Evolutionary conservation across 2,797 vertebrate genomes (phyloP).

Genomic region (Sphaeramia orbicularis): DNA sequence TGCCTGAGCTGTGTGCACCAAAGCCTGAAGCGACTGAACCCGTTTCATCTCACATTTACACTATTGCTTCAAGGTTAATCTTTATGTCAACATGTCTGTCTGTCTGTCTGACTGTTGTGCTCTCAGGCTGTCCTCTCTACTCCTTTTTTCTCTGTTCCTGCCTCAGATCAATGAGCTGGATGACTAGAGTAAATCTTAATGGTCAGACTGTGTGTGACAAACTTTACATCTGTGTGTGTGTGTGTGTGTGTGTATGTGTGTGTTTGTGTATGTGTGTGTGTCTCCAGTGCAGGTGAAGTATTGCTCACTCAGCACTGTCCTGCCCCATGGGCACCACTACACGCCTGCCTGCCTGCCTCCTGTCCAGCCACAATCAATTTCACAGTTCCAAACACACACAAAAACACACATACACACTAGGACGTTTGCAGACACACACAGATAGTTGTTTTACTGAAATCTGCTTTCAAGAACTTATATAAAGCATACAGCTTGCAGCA

Average conservation of each 20-base stretch:
- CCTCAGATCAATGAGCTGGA: constrained; percentile 74
- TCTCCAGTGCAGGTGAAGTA: constrained; percentile 71
- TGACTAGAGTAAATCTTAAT: constrained; percentile 76
- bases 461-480: background rate
- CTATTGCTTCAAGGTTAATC: constrained; percentile 61
- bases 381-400: constrained; percentile 33
- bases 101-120: constrained; percentile 53
- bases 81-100: constrained; percentile 50
- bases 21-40: constrained; percentile 47
- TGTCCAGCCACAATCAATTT: constrained; percentile 86
- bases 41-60: constrained; percentile 39
- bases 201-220: constrained; percentile 71
- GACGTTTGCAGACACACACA: background rate
- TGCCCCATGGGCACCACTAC: constrained; percentile 75
- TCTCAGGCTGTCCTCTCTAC: constrained; percentile 24
- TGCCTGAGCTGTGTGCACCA: constrained; percentile 19
- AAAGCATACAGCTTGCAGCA: too few species aligned
- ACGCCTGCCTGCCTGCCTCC: constrained; percentile 80
- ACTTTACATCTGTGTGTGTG: constrained; percentile 46
- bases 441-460: constrained; percentile 1
- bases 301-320: constrained; percentile 82
- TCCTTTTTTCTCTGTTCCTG: constrained; percentile 42
- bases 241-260: too few species aligned
- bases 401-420: constrained; percentile 21
- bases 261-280: too few species aligned